phyloP scores from a whole-genome alignment of 2,888 invertebrate genomes.

The Andrena chrysosceles region DNA sequence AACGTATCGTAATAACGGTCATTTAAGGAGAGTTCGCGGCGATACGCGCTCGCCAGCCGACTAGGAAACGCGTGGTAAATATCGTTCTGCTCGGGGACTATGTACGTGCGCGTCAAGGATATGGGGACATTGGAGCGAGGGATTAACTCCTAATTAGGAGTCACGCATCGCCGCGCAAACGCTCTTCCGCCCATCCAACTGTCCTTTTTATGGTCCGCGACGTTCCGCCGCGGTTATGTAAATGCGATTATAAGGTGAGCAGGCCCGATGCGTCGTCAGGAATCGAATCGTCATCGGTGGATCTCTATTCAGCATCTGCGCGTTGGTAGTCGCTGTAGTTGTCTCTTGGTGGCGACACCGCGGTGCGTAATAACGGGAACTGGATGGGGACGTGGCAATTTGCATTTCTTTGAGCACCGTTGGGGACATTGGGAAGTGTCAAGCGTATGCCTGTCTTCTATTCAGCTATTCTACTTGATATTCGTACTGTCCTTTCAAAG shows the following conservation, averaged over 20 bases:
- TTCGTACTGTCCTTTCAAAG: not conserved
- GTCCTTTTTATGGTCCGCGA: not conserved
- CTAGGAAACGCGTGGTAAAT: slow-evolving; percentile 24
- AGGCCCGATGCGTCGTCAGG: slow-evolving; percentile 6
- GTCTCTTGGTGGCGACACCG: slow-evolving; percentile 45
- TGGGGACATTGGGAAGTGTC: slow-evolving; percentile 6
- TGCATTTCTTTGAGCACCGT: slow-evolving; percentile 35
- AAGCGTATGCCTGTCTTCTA: not conserved
- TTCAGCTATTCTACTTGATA: not conserved
- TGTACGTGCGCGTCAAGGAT: not conserved
- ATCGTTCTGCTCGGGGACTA: not conserved
- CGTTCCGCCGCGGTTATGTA: slow-evolving; percentile 24
- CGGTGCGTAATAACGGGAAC: slow-evolving; percentile 60
- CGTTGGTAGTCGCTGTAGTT: slow-evolving; percentile 26
- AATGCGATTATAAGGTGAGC: slow-evolving; percentile 19
- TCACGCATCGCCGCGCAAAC: slow-evolving; percentile 2
- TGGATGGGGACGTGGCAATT: slow-evolving; percentile 29
- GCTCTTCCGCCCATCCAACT: not conserved
- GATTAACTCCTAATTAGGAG: slow-evolving; percentile 40
- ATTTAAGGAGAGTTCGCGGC: slow-evolving; percentile 54
- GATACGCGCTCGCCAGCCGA: not conserved
- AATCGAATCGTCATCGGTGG: slow-evolving; percentile 33
- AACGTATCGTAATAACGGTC: slow-evolving; percentile 69
- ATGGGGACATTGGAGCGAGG: not conserved
- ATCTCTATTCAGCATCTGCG: slow-evolving; percentile 2